Evolutionary conservation across 1,140 invertebrate species (phyloP).

Genomic region (Cydia splendana): DNA sequence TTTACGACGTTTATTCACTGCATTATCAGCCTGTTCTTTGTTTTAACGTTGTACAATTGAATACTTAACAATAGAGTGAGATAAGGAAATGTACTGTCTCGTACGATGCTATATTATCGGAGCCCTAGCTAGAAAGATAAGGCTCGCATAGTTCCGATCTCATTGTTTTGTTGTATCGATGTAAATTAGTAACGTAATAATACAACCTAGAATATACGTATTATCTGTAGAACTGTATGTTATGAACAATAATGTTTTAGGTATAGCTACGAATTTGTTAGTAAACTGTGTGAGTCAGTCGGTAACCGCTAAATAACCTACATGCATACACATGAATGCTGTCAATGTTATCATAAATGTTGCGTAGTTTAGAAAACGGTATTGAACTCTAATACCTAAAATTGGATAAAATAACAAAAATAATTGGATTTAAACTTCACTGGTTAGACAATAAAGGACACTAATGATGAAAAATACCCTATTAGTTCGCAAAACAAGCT

Average conservation of each 20-base stretch:
- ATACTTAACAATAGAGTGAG: not conserved
- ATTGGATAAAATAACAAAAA: too few species aligned
- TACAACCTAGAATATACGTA: not conserved
- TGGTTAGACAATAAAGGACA: not conserved
- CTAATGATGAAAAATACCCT: too few species aligned
- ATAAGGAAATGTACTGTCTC: slow-evolving; percentile 16
- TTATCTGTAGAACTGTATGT: slow-evolving; percentile 2
- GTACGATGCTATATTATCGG: slow-evolving; percentile 7
- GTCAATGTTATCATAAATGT: not conserved
- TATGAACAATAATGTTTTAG: not conserved
- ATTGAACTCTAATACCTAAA: not conserved
- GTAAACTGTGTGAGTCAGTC: slow-evolving; percentile 9
- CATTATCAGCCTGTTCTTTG: not conserved
- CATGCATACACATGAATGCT: not conserved
- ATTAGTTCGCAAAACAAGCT: slow-evolving; percentile 2
- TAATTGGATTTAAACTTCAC: too few species aligned
- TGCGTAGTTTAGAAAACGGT: not conserved
- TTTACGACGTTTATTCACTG: not conserved
- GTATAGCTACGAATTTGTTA: slow-evolving; percentile 7
- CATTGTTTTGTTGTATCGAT: not conserved
- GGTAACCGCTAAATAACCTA: not conserved
- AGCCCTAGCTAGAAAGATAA: not conserved
- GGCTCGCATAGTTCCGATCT: not conserved
- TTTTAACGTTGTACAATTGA: not conserved
- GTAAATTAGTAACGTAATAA: not conserved